These are phyloP conservation scores for Lepus oiostolus DNA, from an alignment of 2,797 vertebrate species.

Conservation along the genomic window DNA sequence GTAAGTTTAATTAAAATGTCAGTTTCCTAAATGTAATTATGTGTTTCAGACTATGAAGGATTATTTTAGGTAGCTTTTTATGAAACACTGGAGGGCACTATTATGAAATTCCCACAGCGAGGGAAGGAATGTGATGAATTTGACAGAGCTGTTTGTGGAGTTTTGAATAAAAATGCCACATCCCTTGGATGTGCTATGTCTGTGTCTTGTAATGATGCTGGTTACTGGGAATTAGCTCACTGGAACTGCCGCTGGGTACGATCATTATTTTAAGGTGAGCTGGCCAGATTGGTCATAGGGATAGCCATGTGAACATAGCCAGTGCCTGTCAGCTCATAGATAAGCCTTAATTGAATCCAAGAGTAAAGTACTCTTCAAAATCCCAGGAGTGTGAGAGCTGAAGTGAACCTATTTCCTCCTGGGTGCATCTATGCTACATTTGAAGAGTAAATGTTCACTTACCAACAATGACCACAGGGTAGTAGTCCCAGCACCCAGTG, in stretches of 20 bases:
- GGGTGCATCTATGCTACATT: background rate
- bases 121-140: conserved; percentile 9
- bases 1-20: conserved; percentile 87
- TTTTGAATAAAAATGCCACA: conserved; percentile 62
- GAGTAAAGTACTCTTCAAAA: background rate
- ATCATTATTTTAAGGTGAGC: conserved; percentile 8
- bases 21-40: conserved; percentile 83
- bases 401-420: background rate
- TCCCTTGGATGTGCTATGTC: background rate
- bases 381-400: background rate
- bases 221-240: background rate
- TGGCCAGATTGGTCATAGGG: background rate
- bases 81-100: conserved; percentile 79
- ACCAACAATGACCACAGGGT: background rate
- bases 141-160: conserved; percentile 60
- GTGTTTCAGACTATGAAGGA: conserved; percentile 77
- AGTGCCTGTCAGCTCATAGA: background rate
- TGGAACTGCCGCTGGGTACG: conserved; percentile 1
- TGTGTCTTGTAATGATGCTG: background rate
- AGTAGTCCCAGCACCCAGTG: background rate
- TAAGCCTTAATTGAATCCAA: background rate
- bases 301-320: background rate
- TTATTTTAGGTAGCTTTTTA: conserved; percentile 83
- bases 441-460: background rate
- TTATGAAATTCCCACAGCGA: conserved; percentile 63